Evolutionary conservation across 1,140 invertebrate species (phyloP).

Genomic region (Listronotus bonariensis): DNA sequence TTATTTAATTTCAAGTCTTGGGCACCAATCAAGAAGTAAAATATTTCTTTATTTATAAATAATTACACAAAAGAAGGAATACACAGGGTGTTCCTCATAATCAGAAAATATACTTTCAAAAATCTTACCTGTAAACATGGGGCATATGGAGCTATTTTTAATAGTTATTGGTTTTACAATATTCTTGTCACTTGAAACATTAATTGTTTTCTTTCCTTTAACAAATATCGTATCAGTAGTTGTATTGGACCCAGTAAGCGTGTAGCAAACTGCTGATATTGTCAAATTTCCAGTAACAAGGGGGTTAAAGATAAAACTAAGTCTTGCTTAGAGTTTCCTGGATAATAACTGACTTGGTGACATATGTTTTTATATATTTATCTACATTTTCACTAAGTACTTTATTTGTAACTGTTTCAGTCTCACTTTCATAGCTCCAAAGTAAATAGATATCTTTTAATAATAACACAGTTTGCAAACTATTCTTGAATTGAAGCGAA

Average conservation of each 20-base stretch:
- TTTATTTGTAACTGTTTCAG: slow-evolving; percentile 53
- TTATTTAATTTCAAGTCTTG: neutral
- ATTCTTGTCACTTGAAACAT: slow-evolving; percentile 53
- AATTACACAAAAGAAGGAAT: too few species aligned
- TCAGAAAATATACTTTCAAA: slow-evolving; percentile 7
- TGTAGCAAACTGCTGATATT: slow-evolving; percentile 56
- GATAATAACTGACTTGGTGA: slow-evolving; percentile 53
- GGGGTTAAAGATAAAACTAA: slow-evolving; percentile 58
- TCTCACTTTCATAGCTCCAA: slow-evolving; percentile 71
- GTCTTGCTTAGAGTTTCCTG: slow-evolving; percentile 53
- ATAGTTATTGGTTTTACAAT: slow-evolving; percentile 62
- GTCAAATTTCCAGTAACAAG: slow-evolving; percentile 56
- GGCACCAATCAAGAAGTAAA: neutral
- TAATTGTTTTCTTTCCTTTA: slow-evolving; percentile 67
- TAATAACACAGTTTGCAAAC: slow-evolving; percentile 74
- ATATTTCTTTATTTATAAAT: too few species aligned
- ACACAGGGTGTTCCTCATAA: too few species aligned
- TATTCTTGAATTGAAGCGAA: slow-evolving; percentile 77
- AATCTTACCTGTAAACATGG: slow-evolving; percentile 72
- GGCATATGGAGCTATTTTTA: slow-evolving; percentile 67
- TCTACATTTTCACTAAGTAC: slow-evolving; percentile 51
- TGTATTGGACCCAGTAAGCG: slow-evolving; percentile 54
- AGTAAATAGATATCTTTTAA: slow-evolving; percentile 76
- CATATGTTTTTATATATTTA: slow-evolving; percentile 54
- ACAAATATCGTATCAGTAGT: slow-evolving; percentile 56